Conservation (phyloP, 2,888 invertebrate species). For the Plagiodera versicolora region DNA sequence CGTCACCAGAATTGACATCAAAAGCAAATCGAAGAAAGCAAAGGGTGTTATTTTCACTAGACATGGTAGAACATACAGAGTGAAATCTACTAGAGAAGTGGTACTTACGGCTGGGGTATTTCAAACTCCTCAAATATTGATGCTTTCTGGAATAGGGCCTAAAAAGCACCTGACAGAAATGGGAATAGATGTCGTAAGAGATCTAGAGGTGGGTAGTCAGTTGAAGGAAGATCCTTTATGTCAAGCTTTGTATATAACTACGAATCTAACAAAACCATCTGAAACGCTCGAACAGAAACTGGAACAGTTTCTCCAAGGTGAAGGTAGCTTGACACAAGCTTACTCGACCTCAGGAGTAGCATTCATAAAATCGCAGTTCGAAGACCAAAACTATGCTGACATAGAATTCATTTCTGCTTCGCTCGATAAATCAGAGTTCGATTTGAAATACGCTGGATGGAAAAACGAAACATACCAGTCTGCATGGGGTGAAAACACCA, state of each 20-base stretch:
- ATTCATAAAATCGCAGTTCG: constrained; percentile 11
- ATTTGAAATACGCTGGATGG: constrained; percentile 30
- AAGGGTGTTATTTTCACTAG: constrained; percentile 50
- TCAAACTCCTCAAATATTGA: constrained; percentile 78
- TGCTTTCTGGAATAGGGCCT: constrained; percentile 81
- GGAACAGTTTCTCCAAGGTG: constrained; percentile 49
- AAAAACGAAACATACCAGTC: constrained; percentile 42
- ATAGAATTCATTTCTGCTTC: constrained; percentile 11
- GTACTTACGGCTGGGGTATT: constrained; percentile 79
- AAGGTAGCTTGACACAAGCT: constrained; percentile 17
- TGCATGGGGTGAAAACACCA: constrained; percentile 50
- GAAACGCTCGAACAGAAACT: constrained; percentile 54
- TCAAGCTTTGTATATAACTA: constrained; percentile 67
- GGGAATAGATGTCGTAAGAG: constrained; percentile 62
- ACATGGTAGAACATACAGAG: constrained; percentile 57
- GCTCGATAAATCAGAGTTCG: background rate
- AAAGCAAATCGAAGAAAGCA: background rate
- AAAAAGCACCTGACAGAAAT: constrained; percentile 60
- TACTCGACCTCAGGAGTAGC: constrained; percentile 8
- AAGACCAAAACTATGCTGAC: background rate
- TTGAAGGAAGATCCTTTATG: constrained; percentile 71
- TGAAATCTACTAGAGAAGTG: constrained; percentile 69
- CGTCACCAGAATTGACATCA: background rate
- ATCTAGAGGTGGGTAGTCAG: constrained; percentile 75
- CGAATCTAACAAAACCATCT: constrained; percentile 59